Base-by-base conservation (phyloP, 2,888 invertebrate species). In the Calliopum simillimum region DNA sequence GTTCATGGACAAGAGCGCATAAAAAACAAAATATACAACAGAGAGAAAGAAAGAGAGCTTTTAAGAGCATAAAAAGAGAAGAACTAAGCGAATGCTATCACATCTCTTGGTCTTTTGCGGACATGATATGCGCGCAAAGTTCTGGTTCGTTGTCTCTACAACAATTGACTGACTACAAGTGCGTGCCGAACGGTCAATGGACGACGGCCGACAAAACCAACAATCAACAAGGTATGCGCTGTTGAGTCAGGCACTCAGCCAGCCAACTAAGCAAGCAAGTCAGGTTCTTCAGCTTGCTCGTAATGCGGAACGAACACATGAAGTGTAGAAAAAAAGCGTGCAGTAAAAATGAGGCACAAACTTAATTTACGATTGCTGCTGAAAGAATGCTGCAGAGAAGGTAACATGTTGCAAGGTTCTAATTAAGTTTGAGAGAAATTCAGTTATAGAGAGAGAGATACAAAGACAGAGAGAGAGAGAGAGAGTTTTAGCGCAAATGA, bases 181-280 rank as follows among this genome's bases (percentile, higher is more conserved):
- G 61, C 61, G 61, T 65, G 55, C 21, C 44, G 61, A 79, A 80
- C 81, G 81, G 82, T 81, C 82, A 81, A 81, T 80, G 81, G 76
- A 81, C 82, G 82, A 75, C 68, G n/a, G 53, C 43, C 49, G 46
- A 41, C 61, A 53, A 16, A 53, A 41, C 41, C n/a, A 44, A 44
- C 44, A 64, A 51, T n/a, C 41, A 59, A 53, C 23, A 6, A 6
- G 49, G 14, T n/a, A 47, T 25, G 49, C 49, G 21, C 46, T 33
- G 51, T 49, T 51, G 49, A 46, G 47, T 61, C 61, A 44, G 61
- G 33, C 51, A 51, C n/a, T 16, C 51, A 51, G 19, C n/a, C 51
- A 51, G 51, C 14, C 51, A 19, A n/a, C 16, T 4, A 51, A 33
- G 33, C 47, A 61, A 62, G 14, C 25, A 46, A 62, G 43, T 41